Evolutionary conservation across 2,888 invertebrate genomes (phyloP).

Genomic region (Drosophila nr. perissopoda): DNA sequence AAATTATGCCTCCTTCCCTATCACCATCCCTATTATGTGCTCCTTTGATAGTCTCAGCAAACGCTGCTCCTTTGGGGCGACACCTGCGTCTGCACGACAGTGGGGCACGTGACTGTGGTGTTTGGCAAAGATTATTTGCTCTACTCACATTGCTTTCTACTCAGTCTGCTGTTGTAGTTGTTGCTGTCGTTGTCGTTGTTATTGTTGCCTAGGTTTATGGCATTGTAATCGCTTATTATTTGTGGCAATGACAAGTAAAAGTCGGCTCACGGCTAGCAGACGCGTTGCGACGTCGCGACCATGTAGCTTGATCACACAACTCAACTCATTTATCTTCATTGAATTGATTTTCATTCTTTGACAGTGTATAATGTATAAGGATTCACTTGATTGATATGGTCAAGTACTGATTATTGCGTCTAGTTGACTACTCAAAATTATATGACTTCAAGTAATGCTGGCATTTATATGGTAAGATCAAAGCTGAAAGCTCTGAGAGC

Average conservation of each 20-base stretch:
- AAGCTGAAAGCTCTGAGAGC: background rate
- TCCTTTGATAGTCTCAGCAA: conserved; percentile 17
- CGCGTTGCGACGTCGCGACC: background rate
- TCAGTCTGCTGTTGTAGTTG: conserved; percentile 10
- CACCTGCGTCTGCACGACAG: conserved; percentile 35
- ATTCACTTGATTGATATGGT: conserved; percentile 37
- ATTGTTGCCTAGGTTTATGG: conserved; percentile 45
- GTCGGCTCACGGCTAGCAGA: conserved; percentile 17
- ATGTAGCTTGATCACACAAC: conserved; percentile 19
- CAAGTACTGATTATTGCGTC: conserved; percentile 5
- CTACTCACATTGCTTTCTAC: conserved; percentile 21
- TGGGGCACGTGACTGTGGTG: conserved; percentile 53
- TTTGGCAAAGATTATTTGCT: background rate
- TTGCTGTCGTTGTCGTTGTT: conserved; percentile 6
- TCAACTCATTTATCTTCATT: conserved; percentile 66
- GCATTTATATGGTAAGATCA: background rate
- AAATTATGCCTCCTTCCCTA: conserved; percentile 46
- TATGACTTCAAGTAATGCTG: no score
- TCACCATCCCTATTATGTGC: conserved; percentile 24
- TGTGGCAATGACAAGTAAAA: conserved; percentile 56
- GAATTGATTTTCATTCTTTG: conserved; percentile 39
- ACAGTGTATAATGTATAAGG: conserved; percentile 11
- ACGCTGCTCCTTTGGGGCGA: conserved; percentile 10
- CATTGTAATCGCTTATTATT: conserved; percentile 70
- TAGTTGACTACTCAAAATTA: background rate